Evolutionary conservation across 2,888 invertebrate genomes (phyloP).

Genomic region (Hirtodrosophila histrioides): DNA sequence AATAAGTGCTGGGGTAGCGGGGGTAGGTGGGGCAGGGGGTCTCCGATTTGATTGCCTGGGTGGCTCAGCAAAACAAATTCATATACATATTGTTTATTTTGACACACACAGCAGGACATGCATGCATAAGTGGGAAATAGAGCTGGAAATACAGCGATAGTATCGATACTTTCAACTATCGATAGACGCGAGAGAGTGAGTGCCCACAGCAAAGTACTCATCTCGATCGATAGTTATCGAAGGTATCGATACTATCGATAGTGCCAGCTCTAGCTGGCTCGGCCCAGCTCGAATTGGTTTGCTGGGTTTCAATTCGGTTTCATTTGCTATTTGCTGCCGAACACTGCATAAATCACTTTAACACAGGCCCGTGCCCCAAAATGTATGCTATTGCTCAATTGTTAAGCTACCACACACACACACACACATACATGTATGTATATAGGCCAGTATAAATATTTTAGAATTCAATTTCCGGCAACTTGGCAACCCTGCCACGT

Average conservation of each 20-base stretch:
- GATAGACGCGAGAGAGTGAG: too few species aligned
- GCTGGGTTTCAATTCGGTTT: conserved; percentile 37
- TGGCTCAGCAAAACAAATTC: conserved; percentile 31
- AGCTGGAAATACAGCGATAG: too few species aligned
- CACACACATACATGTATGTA: conserved; percentile 1
- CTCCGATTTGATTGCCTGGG: conserved; percentile 53
- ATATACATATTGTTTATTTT: conserved; percentile 37
- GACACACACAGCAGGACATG: conserved; percentile 40
- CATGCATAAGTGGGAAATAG: conserved; percentile 66
- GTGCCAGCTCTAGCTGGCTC: background rate
- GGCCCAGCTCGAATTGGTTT: conserved; percentile 31
- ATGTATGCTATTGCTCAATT: conserved; percentile 44
- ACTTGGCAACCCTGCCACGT: conserved; percentile 47
- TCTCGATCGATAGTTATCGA: too few species aligned
- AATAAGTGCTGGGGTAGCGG: conserved; percentile 45
- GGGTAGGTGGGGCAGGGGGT: too few species aligned
- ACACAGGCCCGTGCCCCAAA: conserved; percentile 16
- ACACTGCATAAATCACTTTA: conserved; percentile 67
- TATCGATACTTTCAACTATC: too few species aligned
- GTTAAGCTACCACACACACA: conserved; percentile 19
- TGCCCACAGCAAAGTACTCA: too few species aligned
- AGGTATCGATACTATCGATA: too few species aligned
- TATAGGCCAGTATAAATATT: conserved; percentile 59
- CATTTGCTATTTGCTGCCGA: conserved; percentile 59
- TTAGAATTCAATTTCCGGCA: conserved; percentile 75